Evolutionary conservation across 2,113 vertebrate genomes (phyloP).

Genomic region (Balaeniceps rex): DNA sequence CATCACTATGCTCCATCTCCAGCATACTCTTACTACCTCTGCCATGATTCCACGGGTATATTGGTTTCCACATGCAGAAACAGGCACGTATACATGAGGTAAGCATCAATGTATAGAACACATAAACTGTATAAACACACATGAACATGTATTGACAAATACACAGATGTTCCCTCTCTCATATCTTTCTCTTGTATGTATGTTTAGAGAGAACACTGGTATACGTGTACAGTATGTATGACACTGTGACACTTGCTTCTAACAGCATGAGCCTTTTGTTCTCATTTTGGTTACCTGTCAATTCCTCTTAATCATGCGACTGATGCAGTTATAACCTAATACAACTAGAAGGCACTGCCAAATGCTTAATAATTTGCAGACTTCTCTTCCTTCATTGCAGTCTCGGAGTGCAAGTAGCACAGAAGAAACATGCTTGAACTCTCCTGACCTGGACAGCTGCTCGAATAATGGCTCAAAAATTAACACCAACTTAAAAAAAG

Average conservation of each 20-base stretch:
- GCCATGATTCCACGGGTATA: rapidly evolving
- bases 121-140: background rate
- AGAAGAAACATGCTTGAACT: background rate
- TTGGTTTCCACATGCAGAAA: background rate
- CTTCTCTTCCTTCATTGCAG: background rate
- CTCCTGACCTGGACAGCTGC: background rate
- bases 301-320: background rate
- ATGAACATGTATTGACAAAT: background rate
- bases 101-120: background rate
- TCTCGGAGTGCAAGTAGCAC: background rate
- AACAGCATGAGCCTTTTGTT: slow-evolving; percentile 41
- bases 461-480: background rate
- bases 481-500: background rate
- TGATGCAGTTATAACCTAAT: slow-evolving; percentile 6
- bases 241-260: slow-evolving; percentile 2
- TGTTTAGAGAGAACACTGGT: background rate
- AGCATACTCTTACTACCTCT: background rate
- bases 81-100: background rate
- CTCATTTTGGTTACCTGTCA: slow-evolving; percentile 49
- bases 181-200: background rate
- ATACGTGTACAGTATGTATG: background rate
- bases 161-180: background rate
- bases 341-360: slow-evolving; percentile 3
- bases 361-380: slow-evolving; percentile 27
- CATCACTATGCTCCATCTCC: background rate